These are phyloP conservation scores for Darwinula stevensoni DNA, from an alignment of 2,888 invertebrate genomes.

Conservation along the genomic window DNA sequence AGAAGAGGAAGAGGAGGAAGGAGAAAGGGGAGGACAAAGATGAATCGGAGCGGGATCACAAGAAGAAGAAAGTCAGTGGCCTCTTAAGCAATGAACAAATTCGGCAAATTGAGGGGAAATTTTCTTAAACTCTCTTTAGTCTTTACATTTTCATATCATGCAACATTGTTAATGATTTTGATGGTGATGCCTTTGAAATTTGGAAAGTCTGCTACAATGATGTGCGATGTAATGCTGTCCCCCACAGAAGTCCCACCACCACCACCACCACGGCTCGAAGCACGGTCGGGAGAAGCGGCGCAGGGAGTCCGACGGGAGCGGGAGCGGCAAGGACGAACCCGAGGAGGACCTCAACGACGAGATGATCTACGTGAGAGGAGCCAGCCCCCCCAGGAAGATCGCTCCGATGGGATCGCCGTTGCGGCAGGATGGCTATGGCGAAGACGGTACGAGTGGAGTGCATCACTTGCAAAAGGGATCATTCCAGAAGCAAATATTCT, in stretches of 20 bases:
- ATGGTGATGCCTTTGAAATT: too few relatives aligned
- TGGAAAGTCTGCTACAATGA: neutral
- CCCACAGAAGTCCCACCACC: conserved; percentile 5
- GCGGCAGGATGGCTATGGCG: too few relatives aligned
- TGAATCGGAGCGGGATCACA: conserved; percentile 4
- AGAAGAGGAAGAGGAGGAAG: conserved; percentile 31
- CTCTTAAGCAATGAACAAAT: too few relatives aligned
- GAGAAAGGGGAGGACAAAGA: conserved; percentile 18
- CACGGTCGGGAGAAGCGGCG: conserved; percentile 14
- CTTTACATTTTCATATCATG: too few relatives aligned
- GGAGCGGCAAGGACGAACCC: conserved; percentile 12
- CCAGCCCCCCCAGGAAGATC: conserved; percentile 39
- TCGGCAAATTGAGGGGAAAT: too few relatives aligned
- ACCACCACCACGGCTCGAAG: conserved; percentile 15
- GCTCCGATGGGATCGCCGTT: too few relatives aligned
- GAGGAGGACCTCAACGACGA: conserved; percentile 42
- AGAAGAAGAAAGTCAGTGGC: conserved; percentile 5
- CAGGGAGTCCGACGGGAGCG: conserved; percentile 3
- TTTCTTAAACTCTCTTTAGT: too few relatives aligned
- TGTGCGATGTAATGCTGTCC: neutral
- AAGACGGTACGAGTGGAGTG: too few relatives aligned
- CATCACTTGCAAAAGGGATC: too few relatives aligned
- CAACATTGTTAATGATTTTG: too few relatives aligned
- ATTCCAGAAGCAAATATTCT: too few relatives aligned
- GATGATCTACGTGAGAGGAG: conserved; percentile 46